Base-by-base conservation (phyloP, 1,140 invertebrate species). In the Tribolium madens region DNA sequence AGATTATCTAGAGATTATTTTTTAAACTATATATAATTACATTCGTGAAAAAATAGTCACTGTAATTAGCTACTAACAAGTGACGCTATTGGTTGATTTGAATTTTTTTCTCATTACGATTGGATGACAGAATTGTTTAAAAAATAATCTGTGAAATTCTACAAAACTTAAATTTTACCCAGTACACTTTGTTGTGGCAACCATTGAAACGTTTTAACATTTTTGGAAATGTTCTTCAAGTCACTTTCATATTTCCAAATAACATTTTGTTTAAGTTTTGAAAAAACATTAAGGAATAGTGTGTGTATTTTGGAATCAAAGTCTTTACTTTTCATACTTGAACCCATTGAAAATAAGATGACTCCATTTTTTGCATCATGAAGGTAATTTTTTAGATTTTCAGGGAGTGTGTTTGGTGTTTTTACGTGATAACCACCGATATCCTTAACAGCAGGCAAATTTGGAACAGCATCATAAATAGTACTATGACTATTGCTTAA, bases 171-270 rank as follows among this genome's bases (percentile, higher is more conserved):
- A 3, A 1, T 64, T 73, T 70, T 80, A 80, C 79, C 57, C 47
- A 81, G 73, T 3, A 82, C 31, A 48, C 80, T 76, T 36, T 80
- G 79, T 79, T 93, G 91, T 0, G 91, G 91, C 12, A 91, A 78
- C 91, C 91, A 92, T 75, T 88, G 88, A 2, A 88, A 85, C 52
- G 88, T 86, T 77, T 88, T 86, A 3, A 91, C 85, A 78, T 91
- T 92, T 0, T 84, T 69, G 0, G 88, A 86, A 10, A 84, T 74
- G 42, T 83, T 82, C 7, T 82, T 74, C 69, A 86, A 52, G 0
- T 87, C 86, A 21, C 87, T 86, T 68, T 88, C 88, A 77, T 88
- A 90, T 83, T 90, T 91, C 89, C 89, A 91, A n/a, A 91, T 78
- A 3, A 91, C 86, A 52, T 86, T 86, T 73, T 86, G 87, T 31